Percentiles rank a stretch among this genome's conserved stretches.
Evolutionary conservation across 2,797 vertebrate species (phyloP).

Genomic region (Tauraco hartlaubi): DNA sequence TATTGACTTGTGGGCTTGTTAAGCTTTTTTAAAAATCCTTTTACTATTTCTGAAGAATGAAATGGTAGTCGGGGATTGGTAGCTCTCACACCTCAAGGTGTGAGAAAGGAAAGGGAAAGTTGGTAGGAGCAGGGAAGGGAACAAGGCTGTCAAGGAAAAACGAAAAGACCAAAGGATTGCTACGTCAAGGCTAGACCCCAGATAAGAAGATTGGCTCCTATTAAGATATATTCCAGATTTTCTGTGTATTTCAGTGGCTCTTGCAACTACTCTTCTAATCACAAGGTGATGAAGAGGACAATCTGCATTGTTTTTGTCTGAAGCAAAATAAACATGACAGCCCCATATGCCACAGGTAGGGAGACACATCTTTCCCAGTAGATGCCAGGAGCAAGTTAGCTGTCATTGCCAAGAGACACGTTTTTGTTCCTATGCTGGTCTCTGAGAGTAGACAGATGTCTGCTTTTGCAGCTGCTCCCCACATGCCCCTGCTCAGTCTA

Average conservation of each 20-base stretch:
- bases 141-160: not conserved
- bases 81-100: not conserved
- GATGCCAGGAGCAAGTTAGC: not conserved
- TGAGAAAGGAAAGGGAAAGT: not conserved
- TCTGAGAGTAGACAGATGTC: not conserved
- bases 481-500: not conserved
- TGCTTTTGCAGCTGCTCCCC: slow-evolving; percentile 63
- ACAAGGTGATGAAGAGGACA: not conserved
- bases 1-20: not conserved
- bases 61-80: not conserved
- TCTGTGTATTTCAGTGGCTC: not conserved
- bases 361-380: not conserved
- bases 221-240: not conserved
- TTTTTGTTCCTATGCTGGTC: not conserved
- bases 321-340: not conserved
- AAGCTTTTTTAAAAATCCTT: not conserved
- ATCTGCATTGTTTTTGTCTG: not conserved
- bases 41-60: not conserved
- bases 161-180: not conserved
- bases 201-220: not conserved
- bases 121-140: not conserved
- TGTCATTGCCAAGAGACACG: not conserved
- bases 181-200: not conserved
- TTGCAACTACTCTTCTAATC: not conserved
- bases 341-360: not conserved